Base-by-base conservation (phyloP, 2,797 vertebrate species). In the Pelobates cultripes region DNA sequence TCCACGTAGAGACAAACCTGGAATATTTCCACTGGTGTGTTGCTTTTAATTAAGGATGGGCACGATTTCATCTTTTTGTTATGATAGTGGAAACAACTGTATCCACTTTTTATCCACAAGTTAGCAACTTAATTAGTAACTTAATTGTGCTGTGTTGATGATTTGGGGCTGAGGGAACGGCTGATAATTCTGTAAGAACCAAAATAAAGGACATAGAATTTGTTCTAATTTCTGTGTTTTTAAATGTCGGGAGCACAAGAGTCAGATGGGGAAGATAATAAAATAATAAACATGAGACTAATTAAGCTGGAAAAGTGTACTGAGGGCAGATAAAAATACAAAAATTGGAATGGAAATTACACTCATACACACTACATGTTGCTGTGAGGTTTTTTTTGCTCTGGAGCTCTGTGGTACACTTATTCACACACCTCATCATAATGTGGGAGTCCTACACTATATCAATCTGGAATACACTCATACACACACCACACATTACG, bases 21-120 rank as follows among this genome's bases (percentile, higher is more conserved):
- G n/a, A 4, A 70, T 45, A 4, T 44, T 44, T 44, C 45, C 2
- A 28, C 28, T 53, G 45, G n/a, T 13, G 15, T 51, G 44, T 71
- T 71, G 45, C n/a, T 71, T 71, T 43, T 28, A 71, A 53, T 71
- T 71, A 51, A n/a, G 44, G 8, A 71, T 71, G 45, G 70, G 70
- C 41, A 6, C 13, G 17, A 8, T 70, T 70, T 15, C 70, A 28
- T 12, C 10, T n/a, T 43, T 71, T 71, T n/a, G 9, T 71, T 14
- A 3, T 15, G 43, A 44, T 3, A 7, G 68, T 45, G 5, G 55
- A 12, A 57, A 57, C 10, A 57, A 57, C 4, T 51, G 5, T 10
- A 6, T 10, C 47, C 47, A 12, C 57, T 60, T 60, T 51, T 60
- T 60, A 14, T 13, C 28, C 2, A 28, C 28, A 1, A 28, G 28